Conservation (phyloP, 2,113 vertebrate genomes). For the Carlito syrichta region DNA sequence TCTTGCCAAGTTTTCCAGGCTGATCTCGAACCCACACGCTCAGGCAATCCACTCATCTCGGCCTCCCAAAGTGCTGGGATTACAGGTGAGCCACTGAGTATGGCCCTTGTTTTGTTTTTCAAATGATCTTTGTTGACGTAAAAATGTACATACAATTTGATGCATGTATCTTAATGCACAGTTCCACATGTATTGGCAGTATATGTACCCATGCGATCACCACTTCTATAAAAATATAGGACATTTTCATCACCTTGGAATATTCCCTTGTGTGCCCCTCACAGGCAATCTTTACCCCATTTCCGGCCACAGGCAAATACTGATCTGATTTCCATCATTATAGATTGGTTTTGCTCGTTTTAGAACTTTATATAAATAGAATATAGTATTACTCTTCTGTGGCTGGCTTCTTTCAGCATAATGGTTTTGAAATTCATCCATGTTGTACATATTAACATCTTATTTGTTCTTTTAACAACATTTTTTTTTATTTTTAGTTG, state of each 20-base stretch:
- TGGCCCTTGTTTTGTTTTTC: not conserved
- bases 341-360: not conserved
- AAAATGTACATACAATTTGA: not conserved
- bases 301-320: not conserved
- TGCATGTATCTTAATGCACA: not conserved
- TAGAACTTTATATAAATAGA: not conserved
- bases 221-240: not conserved
- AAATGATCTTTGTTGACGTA: not conserved
- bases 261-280: not conserved
- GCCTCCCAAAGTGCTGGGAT: too few species aligned
- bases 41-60: too few species aligned
- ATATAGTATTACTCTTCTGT: not conserved
- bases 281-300: not conserved
- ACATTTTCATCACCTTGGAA: not conserved
- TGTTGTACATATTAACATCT: not conserved
- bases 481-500: too few species aligned
- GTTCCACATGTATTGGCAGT: not conserved
- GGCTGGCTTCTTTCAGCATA: not conserved
- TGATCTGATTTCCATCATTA: not conserved
- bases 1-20: too few species aligned
- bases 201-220: not conserved
- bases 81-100: too few species aligned
- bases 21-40: too few species aligned
- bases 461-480: not conserved
- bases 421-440: constrained; percentile 19